Conservation (phyloP, 2,113 vertebrate genomes). For the Apistogramma diplotaenia region DNA sequence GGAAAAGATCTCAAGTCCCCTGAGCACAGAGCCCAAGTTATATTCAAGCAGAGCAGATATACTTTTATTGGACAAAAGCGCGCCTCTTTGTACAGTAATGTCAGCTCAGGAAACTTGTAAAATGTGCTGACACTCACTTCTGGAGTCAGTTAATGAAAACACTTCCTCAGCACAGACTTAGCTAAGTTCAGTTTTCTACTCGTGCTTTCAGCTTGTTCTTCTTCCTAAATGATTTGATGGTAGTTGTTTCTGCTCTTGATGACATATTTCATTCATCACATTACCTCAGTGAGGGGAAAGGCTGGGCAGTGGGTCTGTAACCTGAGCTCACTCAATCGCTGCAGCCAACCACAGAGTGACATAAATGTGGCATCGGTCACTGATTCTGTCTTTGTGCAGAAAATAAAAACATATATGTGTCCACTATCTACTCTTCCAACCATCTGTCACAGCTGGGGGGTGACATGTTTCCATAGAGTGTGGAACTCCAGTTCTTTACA, state of each 20-base stretch:
- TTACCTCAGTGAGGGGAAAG: background rate
- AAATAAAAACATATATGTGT: too few species aligned
- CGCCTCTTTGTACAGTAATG: background rate
- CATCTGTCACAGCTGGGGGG: background rate
- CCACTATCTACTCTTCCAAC: background rate
- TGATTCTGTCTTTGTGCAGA: background rate
- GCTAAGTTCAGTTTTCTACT: background rate
- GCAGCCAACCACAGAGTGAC: background rate
- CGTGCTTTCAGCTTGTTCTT: background rate
- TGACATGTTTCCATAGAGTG: background rate
- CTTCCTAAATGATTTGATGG: background rate
- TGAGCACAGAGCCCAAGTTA: background rate
- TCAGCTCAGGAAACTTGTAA: background rate
- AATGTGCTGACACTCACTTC: slow-evolving; percentile 27
- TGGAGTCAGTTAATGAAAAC: background rate
- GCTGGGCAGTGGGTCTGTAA: background rate
- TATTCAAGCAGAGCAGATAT: background rate
- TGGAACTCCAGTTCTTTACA: background rate
- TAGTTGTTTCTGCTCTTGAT: background rate
- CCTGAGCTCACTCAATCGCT: background rate
- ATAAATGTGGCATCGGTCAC: background rate
- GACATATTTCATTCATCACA: background rate
- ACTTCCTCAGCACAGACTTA: background rate
- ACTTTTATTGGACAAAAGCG: background rate
- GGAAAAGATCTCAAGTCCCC: background rate